Base-by-base conservation (phyloP, 2,797 vertebrate genomes). In the Pangasius mekongensis region DNA sequence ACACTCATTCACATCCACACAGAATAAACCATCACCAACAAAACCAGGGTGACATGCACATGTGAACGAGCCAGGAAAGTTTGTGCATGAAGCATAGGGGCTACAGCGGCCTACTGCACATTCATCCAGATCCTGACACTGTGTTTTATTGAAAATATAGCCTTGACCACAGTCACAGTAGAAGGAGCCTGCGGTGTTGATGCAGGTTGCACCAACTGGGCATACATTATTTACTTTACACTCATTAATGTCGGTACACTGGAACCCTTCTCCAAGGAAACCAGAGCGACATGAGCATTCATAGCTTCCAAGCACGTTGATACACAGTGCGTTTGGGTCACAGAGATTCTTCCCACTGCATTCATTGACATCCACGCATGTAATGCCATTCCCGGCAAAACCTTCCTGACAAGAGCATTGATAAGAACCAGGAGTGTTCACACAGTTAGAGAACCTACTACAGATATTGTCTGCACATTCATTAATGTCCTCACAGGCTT, bases 341-440 rank as follows among this genome's bases (percentile, higher is more conserved):
- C 97, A 97, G 14, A 43, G 67, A 60, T 96, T 96, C 13, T 76
- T 62, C 43, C 78, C 89, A 3, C 5, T 91, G 92, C 97, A 97
- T 91, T 97, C 97, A 49, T 97, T 96, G 74, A 97, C 91, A 86
- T 97, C 97, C 2, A 93, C 92, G 6, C 97, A 97, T 0, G 87
- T 94, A 85, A 95, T 30, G 27, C 97, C 97, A 54, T 97, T 96
- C n/a, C 97, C 97, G 0, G 77, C 84, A 85, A 96, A 97, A 11
- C 97, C 97, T 0, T 89, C 89, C 0, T 89, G 91, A 91, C 97
- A 97, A 14, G 91, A 93, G 74, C 97, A 97, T 6, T 2, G 86
- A 90, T 93, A 97, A 0, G 96, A 95, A 0, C 97, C 97, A 2
- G 92, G 88, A 0, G 85, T 93, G 91, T 97, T 97, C 4, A 84